These are phyloP conservation scores for Saturnia japonica DNA, from an alignment of 2,888 invertebrate genomes.

Conservation along the genomic window DNA sequence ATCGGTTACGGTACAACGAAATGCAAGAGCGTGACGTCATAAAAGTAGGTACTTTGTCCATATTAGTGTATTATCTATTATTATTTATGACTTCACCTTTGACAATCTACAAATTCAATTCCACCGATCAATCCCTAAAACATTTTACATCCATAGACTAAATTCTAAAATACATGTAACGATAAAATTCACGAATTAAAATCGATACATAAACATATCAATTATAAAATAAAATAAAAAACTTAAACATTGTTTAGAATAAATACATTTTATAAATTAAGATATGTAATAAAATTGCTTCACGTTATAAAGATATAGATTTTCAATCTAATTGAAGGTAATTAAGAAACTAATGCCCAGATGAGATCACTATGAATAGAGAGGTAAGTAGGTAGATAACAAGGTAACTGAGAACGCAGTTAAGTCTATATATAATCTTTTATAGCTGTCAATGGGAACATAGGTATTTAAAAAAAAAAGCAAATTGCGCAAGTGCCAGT, in stretches of 20 bases:
- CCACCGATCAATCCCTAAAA: constrained; percentile 13
- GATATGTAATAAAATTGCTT: constrained; percentile 60
- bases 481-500: too few relatives aligned
- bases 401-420: background rate
- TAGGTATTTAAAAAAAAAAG: too few relatives aligned
- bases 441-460: too few relatives aligned
- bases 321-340: background rate
- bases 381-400: too few relatives aligned
- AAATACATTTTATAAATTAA: constrained; percentile 19
- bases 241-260: background rate
- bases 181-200: background rate
- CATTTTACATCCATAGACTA: constrained; percentile 1
- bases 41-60: too few relatives aligned
- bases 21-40: background rate
- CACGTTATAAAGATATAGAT: constrained; percentile 17
- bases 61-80: too few relatives aligned
- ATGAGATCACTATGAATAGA: background rate
- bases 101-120: constrained; percentile 9
- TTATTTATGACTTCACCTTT: background rate
- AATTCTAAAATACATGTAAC: background rate
- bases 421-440: background rate
- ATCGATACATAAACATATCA: background rate
- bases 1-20: too few relatives aligned
- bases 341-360: background rate
- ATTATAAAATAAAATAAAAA: background rate